Conservation (phyloP, 2,888 invertebrate species). For the Eretmocerus hayati region DNA sequence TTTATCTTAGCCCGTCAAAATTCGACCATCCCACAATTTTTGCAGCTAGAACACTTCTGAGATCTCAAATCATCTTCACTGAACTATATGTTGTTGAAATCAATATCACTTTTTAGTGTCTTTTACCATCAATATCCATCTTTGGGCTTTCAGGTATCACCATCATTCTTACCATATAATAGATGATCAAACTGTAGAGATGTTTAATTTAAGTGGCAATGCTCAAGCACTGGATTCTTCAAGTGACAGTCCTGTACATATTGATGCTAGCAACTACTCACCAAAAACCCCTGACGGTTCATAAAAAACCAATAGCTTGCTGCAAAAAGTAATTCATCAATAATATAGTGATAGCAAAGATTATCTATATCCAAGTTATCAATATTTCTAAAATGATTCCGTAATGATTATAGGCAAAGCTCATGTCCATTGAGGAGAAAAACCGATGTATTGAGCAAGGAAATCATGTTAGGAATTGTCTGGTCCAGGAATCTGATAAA, state of each 20-base stretch:
- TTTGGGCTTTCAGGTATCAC: slow-evolving; percentile 54
- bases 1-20: slow-evolving; percentile 73
- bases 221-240: not conserved
- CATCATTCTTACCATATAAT: slow-evolving; percentile 52
- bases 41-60: slow-evolving; percentile 71
- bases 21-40: slow-evolving; percentile 75
- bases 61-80: slow-evolving; percentile 40
- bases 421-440: slow-evolving; percentile 40
- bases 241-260: not conserved
- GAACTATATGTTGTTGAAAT: not conserved
- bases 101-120: no score
- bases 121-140: no score
- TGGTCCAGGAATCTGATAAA: slow-evolving; percentile 12
- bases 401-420: slow-evolving; percentile 37
- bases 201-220: slow-evolving; percentile 1
- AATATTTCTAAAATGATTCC: slow-evolving; percentile 1
- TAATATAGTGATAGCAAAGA: no score
- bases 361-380: not conserved
- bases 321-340: slow-evolving; percentile 11
- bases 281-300: slow-evolving; percentile 2
- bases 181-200: slow-evolving; percentile 33
- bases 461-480: slow-evolving; percentile 7
- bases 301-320: slow-evolving; percentile 13
- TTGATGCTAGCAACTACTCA: not conserved
- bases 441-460: slow-evolving; percentile 22